Evolutionary conservation across 1,140 invertebrate genomes (phyloP).

Genomic region (Stegodyphus mimosarum): DNA sequence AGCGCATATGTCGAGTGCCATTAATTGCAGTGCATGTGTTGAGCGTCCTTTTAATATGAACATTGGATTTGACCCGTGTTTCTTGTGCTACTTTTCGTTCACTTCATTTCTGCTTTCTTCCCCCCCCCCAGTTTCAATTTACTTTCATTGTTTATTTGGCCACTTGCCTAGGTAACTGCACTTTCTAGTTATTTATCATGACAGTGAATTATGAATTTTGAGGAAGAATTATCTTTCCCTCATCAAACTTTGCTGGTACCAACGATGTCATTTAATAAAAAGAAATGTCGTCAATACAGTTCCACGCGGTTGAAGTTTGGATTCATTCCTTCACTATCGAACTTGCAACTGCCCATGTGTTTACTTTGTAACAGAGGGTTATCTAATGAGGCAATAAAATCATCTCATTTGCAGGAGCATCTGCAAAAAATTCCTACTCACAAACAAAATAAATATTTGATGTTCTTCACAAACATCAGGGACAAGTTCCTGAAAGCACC

Average conservation of each 20-base stretch:
- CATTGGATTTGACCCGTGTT: constrained; percentile 7
- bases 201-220: constrained; percentile 1
- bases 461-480: constrained; percentile 17
- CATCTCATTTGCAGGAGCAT: constrained; percentile 8
- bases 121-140: neutral
- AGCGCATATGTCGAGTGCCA: too few species aligned
- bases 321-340: neutral
- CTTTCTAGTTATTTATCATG: neutral
- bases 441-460: constrained; percentile 11
- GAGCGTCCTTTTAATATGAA: neutral
- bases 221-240: constrained; percentile 6
- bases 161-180: too few species aligned
- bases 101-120: neutral
- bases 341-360: constrained; percentile 12
- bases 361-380: constrained; percentile 7
- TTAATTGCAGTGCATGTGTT: too few species aligned
- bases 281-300: constrained; percentile 17
- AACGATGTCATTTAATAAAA: constrained; percentile 2
- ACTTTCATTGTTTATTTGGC: too few species aligned
- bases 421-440: neutral
- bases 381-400: constrained; percentile 10
- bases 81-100: constrained; percentile 1
- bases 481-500: constrained; percentile 7
- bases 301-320: neutral
- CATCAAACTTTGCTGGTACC: neutral